Percentiles rank a stretch among this genome's conserved stretches.
Conservation (phyloP, 1,140 invertebrate genomes). For the Heliconius eleuchia region DNA sequence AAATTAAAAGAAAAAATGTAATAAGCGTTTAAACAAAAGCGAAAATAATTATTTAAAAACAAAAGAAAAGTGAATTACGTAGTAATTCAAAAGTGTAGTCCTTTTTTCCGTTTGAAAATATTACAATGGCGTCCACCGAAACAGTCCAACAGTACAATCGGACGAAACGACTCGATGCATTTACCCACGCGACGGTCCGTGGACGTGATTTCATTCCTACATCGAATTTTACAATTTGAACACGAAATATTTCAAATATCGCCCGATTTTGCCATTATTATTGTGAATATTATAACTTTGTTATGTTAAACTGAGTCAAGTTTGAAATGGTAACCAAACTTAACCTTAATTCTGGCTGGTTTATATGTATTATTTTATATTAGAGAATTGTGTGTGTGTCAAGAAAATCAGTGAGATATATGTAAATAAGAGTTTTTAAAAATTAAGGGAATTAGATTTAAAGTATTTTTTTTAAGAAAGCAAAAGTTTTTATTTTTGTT, state of each 20-base stretch:
- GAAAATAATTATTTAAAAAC: background rate
- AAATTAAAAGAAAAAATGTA: background rate
- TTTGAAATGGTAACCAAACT: too few relatives aligned
- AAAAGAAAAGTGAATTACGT: conserved; percentile 32
- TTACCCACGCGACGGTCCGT: conserved; percentile 27
- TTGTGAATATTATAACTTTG: background rate
- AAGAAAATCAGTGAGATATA: too few relatives aligned
- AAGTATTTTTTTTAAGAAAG: too few relatives aligned
- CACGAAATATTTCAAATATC: conserved; percentile 43
- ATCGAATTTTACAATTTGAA: conserved; percentile 39
- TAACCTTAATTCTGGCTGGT: too few relatives aligned
- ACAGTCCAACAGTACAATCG: conserved; percentile 26
- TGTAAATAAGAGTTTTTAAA: too few relatives aligned
- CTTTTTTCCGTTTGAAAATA: conserved; percentile 31
- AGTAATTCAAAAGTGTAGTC: conserved; percentile 22
- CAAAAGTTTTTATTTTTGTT: too few relatives aligned
- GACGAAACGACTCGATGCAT: conserved; percentile 26
- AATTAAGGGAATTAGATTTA: too few relatives aligned
- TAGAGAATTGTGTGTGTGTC: background rate
- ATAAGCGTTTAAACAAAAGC: conserved; percentile 1
- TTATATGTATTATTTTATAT: too few relatives aligned
- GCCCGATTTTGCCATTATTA: background rate
- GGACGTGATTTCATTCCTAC: conserved; percentile 35
- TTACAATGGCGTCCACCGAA: conserved; percentile 26
- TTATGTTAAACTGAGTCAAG: background rate